Evolutionary conservation across 2,113 vertebrate species (phyloP), one percentile per base, ranked within the genome.

Genomic region (Mugil cephalus): DNA sequence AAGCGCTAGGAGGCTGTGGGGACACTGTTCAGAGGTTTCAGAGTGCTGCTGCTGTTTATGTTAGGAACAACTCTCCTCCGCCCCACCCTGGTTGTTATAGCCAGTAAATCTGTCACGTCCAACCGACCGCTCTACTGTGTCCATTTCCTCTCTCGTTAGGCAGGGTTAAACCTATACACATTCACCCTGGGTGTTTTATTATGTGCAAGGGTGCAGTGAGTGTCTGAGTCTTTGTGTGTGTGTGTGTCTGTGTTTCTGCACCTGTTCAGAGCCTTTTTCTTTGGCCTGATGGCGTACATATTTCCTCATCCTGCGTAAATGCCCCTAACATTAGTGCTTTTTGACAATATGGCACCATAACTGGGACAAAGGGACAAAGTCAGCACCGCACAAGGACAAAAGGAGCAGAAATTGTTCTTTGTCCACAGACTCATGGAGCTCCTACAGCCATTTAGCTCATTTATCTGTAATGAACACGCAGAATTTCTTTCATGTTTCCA

Each of bases 71-170:
- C 42, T 51, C 17, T 10, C 8, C 17, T 35, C 40, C 6, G 1
- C 35, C 74, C 76, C 65, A 1, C 18, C 74, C 65, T n/a, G 2
- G 45, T 34, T 76, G 76, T 88, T 80, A 78, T 21, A 53, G 69
- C 80, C 84, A 71, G 82, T 85, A 87, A 89, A 88, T 87, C 84
- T 76, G 78, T 85, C 84, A 85, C 54, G 8, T 85, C 53, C 70
- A 58, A 45, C 65, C 58, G 51, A 71, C 65, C 35, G 43, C 55
- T 84, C 69, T 46, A 38, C 77, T 81, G 77, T 80, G 61, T 71
- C 82, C 39, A 75, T 90, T 90, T 89, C 78, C 85, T 84, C 40
- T 62, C 60, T 81, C 15, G 6, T 48, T 63, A 58, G 59, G 13
- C 58, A 52, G 24, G 19, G n/a, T 60, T 59, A 79, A 77, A 72